Percentiles rank a stretch among this genome's conserved stretches.
Conservation (phyloP, 2,797 vertebrate species). For the Gadopsis marmoratus region DNA sequence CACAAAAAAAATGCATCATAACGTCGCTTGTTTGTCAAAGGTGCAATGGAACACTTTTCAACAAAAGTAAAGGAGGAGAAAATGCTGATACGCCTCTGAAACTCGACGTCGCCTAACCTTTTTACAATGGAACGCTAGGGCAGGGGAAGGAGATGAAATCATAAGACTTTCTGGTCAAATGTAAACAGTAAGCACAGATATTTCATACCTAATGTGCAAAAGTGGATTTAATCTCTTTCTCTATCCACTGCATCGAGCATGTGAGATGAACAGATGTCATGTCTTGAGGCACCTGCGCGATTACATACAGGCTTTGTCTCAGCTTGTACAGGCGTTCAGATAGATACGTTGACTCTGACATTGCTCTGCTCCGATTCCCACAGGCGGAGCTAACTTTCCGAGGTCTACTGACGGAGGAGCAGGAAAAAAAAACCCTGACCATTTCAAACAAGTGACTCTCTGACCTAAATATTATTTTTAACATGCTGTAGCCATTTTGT, state of each 20-base stretch:
- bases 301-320: conserved; percentile 65
- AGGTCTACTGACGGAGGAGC: conserved; percentile 1
- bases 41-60: background rate
- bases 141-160: conserved; percentile 35
- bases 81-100: background rate
- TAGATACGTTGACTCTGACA: conserved; percentile 58
- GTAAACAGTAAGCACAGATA: conserved; percentile 36
- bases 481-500: background rate
- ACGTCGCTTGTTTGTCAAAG: background rate
- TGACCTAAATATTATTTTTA: background rate
- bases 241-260: conserved; percentile 47
- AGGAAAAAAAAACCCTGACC: background rate
- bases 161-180: background rate
- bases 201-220: conserved; percentile 30
- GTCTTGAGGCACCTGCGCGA: conserved; percentile 52
- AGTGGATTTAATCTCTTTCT: conserved; percentile 39
- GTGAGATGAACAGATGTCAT: conserved; percentile 63
- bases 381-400: conserved; percentile 23
- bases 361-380: conserved; percentile 32
- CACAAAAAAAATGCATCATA: background rate
- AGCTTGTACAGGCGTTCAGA: conserved; percentile 58
- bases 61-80: background rate
- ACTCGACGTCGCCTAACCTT: background rate
- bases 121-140: background rate
- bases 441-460: conserved; percentile 15